Base-by-base conservation (phyloP, 2,113 vertebrate genomes). In the Eulacestoma nigropectus region DNA sequence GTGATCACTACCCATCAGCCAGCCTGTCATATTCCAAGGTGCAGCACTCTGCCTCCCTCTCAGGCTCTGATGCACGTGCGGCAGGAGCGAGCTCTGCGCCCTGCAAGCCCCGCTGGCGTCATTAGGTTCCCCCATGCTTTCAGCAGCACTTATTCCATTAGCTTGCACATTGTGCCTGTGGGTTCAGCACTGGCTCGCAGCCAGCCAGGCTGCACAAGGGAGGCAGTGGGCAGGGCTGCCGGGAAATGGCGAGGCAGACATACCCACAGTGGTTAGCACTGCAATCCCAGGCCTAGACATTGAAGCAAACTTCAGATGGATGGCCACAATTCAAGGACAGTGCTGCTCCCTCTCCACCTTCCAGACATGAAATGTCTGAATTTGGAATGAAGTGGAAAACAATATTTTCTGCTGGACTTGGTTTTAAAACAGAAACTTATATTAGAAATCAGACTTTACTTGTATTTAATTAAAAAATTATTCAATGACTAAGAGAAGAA, bases 311-410 rank as follows among this genome's bases (percentile, higher is more conserved):
- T 42, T 55, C 27, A 44, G 13, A 37, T 33, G 0, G 9, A 35
- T 1, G 3, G 53, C 16, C 5, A 1, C 10, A 29, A 69, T 4
- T 76, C 30, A 9, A 37, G 27, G 18, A 47, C 0, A 0, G 27
- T 4, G 16, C 52, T 64, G 27, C 23, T 79, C 10, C 20, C 25
- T 2, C 30, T 19, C 16, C 4, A 7, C 20, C 19, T 55, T 11
- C 30, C 68, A 65, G 64, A 29, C 3, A 8, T 0, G 4, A 49
- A 27, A 30, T 4, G 6, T 19, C 46, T 4, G 2, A 35, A 44
- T 13, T 6, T 1, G 14, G 19, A 62, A 74, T 2, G 18, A 1
- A 1, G 14, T 4, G 21, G 42, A 33, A 74, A 78, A 65, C 16
- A 35, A 2, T 9, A 16, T 23, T 44, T 81, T 56, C 32, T 41